These are phyloP conservation scores for Oostethus manadensis DNA, from an alignment of 2,113 vertebrate species.

Conservation along the genomic window DNA sequence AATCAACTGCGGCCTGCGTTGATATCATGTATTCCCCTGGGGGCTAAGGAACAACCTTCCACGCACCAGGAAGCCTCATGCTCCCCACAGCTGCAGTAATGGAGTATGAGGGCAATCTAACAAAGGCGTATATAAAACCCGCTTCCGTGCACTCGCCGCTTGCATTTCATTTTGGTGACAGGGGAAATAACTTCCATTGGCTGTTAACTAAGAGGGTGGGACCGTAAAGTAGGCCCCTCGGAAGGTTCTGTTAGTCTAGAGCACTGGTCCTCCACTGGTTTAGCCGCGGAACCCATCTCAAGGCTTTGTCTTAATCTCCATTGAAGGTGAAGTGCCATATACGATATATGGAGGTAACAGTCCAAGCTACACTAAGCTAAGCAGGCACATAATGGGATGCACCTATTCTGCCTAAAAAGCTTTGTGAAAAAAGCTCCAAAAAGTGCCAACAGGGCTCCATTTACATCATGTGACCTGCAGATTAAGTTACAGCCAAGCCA, in stretches of 20 bases:
- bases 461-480: too few relatives aligned
- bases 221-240: neutral
- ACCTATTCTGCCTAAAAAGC: too few relatives aligned
- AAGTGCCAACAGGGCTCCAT: too few relatives aligned
- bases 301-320: too few relatives aligned
- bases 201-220: neutral
- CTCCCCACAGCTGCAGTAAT: slow-evolving; percentile 39
- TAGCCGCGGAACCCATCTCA: too few relatives aligned
- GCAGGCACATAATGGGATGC: too few relatives aligned
- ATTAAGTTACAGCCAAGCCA: too few relatives aligned
- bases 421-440: too few relatives aligned
- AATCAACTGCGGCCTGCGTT: slow-evolving; percentile 10
- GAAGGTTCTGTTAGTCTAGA: too few relatives aligned
- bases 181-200: neutral
- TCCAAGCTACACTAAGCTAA: too few relatives aligned
- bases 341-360: too few relatives aligned
- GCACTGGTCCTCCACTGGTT: neutral
- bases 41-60: slow-evolving; percentile 29
- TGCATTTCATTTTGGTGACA: neutral
- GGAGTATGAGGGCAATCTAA: slow-evolving; percentile 41
- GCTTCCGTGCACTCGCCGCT: neutral
- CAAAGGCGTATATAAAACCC: slow-evolving; percentile 1
- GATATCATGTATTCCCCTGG: slow-evolving; percentile 36
- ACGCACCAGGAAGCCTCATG: slow-evolving; percentile 31
- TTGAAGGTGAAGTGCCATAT: too few relatives aligned